These are phyloP conservation scores for Trochalopteron elliotii DNA, from an alignment of 2,113 vertebrate genomes.

Conservation along the genomic window DNA sequence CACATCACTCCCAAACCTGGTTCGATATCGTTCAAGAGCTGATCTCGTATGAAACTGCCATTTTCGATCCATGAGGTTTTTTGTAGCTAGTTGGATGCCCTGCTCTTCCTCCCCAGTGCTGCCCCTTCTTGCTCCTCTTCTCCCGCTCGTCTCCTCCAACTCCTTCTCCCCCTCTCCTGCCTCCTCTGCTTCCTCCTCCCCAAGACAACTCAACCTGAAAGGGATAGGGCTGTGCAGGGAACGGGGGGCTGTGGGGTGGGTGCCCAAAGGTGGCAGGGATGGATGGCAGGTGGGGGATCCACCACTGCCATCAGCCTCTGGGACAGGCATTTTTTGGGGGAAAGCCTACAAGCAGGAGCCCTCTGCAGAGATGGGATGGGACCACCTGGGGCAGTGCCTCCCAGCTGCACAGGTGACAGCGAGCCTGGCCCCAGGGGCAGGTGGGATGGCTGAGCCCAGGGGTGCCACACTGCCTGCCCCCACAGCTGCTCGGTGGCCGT, in stretches of 20 bases:
- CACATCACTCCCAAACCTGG: conserved; percentile 53
- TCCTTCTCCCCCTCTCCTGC: not conserved
- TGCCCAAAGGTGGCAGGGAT: not conserved
- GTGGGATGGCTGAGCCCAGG: not conserved
- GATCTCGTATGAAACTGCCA: conserved; percentile 47
- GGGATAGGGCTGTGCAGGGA: conserved; percentile 64
- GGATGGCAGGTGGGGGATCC: not conserved
- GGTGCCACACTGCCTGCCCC: not conserved
- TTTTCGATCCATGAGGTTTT: conserved; percentile 39
- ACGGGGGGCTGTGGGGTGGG: not conserved
- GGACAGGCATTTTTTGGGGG: not conserved
- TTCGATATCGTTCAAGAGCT: conserved; percentile 23
- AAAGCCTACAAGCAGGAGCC: not conserved
- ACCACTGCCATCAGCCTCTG: not conserved
- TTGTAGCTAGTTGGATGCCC: conserved; percentile 53
- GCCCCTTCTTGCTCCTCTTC: conserved; percentile 6
- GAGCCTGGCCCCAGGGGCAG: not conserved
- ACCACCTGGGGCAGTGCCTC: not conserved
- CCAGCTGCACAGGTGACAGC: fast-evolving
- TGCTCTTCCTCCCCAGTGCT: conserved; percentile 12
- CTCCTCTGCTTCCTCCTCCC: conserved; percentile 47
- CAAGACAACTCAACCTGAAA: conserved; percentile 80
- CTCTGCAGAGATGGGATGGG: not conserved
- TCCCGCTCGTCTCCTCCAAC: not conserved
- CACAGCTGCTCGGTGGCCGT: fast-evolving